Evolutionary conservation across 2,888 invertebrate species (phyloP).

Genomic region (Lasioglossum zephyrum): DNA sequence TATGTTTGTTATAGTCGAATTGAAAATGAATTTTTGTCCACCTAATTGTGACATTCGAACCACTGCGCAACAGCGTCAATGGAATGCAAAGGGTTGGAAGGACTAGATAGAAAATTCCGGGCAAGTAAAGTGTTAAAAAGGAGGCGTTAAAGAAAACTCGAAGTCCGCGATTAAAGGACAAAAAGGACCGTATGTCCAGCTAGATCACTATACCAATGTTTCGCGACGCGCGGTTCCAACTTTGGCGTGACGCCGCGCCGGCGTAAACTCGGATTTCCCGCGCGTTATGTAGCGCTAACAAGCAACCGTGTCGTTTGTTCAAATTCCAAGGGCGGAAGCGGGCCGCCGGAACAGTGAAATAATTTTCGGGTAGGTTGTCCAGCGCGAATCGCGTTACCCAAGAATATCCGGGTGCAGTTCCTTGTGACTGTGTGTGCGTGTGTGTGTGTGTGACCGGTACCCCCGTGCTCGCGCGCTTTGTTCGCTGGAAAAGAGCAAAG

Average conservation of each 20-base stretch:
- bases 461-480: slow-evolving; percentile 32
- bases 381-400: slow-evolving; percentile 35
- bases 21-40: not conserved
- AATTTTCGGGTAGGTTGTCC: slow-evolving; percentile 52
- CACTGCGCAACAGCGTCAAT: too few species aligned
- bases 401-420: slow-evolving; percentile 41
- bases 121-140: not conserved
- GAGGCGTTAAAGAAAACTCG: not conserved
- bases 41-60: not conserved
- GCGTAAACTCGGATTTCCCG: slow-evolving; percentile 34
- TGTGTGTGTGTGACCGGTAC: too few species aligned
- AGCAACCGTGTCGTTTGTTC: slow-evolving; percentile 43
- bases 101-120: not conserved
- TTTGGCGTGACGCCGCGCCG: not conserved
- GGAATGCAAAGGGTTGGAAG: not conserved
- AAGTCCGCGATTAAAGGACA: not conserved
- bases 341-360: slow-evolving; percentile 52
- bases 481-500: slow-evolving; percentile 42
- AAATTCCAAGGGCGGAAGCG: slow-evolving; percentile 46
- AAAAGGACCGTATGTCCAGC: not conserved
- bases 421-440: slow-evolving; percentile 26
- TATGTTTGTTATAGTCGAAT: not conserved
- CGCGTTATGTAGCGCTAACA: slow-evolving; percentile 40
- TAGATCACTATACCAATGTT: not conserved
- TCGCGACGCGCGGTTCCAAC: not conserved